These are phyloP conservation scores for Pseudolycoriella hygida DNA, from an alignment of 2,888 invertebrate species.

Conservation along the genomic window DNA sequence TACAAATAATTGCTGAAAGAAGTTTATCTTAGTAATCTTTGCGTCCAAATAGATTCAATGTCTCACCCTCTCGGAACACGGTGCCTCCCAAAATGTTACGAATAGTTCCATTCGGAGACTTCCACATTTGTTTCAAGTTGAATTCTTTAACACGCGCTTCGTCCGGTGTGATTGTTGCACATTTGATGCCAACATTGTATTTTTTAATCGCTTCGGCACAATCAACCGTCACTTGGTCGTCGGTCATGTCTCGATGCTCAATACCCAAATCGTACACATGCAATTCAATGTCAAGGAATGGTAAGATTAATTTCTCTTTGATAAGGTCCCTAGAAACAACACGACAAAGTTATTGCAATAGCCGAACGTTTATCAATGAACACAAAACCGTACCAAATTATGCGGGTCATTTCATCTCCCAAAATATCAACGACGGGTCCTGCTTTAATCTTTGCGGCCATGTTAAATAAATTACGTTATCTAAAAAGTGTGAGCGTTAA, in stretches of 20 bases:
- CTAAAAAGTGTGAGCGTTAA: no score
- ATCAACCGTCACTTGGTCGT: constrained; percentile 90
- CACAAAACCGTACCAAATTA: constrained; percentile 55
- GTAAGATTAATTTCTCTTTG: constrained; percentile 90
- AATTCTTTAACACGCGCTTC: constrained; percentile 89
- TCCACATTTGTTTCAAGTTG: constrained; percentile 79
- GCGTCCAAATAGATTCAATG: no score
- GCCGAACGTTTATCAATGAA: no score
- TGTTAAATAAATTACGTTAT: constrained; percentile 13
- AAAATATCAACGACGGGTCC: constrained; percentile 84
- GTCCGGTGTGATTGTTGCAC: constrained; percentile 97
- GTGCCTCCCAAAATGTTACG: constrained; percentile 66
- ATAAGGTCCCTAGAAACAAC: constrained; percentile 49
- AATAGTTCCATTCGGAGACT: constrained; percentile 76
- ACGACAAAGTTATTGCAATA: no score
- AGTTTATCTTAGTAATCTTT: constrained; percentile 53
- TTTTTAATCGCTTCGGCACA: constrained; percentile 93
- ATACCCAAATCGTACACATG: constrained; percentile 91
- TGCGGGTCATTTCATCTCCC: constrained; percentile 93
- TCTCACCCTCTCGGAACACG: constrained; percentile 49
- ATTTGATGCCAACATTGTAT: constrained; percentile 97
- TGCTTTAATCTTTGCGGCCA: constrained; percentile 44
- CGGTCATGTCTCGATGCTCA: constrained; percentile 82
- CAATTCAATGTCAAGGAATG: constrained; percentile 87
- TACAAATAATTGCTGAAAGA: constrained; percentile 74